Evolutionary conservation across 2,888 invertebrate genomes (phyloP).

Genomic region (Diachrysia chrysitis): DNA sequence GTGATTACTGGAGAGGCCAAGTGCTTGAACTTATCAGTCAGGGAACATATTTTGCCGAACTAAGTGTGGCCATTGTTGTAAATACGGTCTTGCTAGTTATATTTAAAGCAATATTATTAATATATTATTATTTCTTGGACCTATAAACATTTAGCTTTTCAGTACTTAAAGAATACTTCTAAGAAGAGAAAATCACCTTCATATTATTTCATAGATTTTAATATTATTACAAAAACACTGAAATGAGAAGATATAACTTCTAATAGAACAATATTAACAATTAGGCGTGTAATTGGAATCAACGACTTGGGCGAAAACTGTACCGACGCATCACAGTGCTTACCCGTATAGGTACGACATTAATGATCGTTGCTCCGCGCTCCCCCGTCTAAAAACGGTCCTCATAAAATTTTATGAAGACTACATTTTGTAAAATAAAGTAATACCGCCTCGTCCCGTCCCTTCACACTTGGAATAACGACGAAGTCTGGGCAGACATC

Average conservation of each 20-base stretch:
- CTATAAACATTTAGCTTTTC: too few relatives aligned
- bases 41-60: too few relatives aligned
- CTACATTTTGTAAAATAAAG: conserved; percentile 83
- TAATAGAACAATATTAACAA: conserved; percentile 70
- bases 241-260: conserved; percentile 62
- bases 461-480: conserved; percentile 69
- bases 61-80: too few relatives aligned
- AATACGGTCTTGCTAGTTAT: too few relatives aligned
- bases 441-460: conserved; percentile 65
- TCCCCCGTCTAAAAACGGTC: conserved; percentile 73
- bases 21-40: background rate
- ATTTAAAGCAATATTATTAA: too few relatives aligned
- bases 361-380: conserved; percentile 72
- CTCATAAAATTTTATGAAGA: conserved; percentile 83
- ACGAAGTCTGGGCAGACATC: conserved; percentile 65
- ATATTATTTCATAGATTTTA: conserved; percentile 34
- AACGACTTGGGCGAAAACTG: conserved; percentile 71
- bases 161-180: too few relatives aligned
- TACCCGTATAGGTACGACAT: conserved; percentile 70
- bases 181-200: too few relatives aligned
- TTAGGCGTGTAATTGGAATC: conserved; percentile 78
- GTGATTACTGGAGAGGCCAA: background rate
- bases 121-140: too few relatives aligned
- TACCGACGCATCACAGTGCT: conserved; percentile 59
- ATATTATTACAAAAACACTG: conserved; percentile 43